Conservation (phyloP, 2,888 invertebrate genomes). For the Thelaira solivaga region DNA sequence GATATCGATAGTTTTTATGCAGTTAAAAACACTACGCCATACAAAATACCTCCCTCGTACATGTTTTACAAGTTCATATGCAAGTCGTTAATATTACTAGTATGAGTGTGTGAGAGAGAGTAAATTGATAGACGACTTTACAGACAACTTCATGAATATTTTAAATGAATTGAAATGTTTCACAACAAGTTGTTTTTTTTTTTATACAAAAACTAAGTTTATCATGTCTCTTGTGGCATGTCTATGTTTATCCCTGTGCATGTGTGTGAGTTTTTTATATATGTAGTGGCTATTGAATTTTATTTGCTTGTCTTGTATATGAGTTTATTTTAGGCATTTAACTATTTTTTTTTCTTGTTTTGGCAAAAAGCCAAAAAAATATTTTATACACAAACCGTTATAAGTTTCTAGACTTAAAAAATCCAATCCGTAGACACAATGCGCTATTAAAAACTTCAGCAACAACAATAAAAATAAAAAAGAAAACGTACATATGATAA, state of each 20-base stretch:
- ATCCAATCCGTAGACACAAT: not conserved
- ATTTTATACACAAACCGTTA: too few species aligned
- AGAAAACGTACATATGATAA: not conserved
- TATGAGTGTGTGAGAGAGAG: too few species aligned
- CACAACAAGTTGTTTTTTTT: not conserved
- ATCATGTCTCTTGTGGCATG: too few species aligned
- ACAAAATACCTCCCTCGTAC: too few species aligned
- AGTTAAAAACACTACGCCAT: too few species aligned
- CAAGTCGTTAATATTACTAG: too few species aligned
- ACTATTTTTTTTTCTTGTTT: not conserved
- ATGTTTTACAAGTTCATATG: too few species aligned
- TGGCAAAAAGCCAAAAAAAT: slow-evolving; percentile 51
- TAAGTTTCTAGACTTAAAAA: not conserved
- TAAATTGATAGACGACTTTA: slow-evolving; percentile 21
- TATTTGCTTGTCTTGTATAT: slow-evolving; percentile 26
- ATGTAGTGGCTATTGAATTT: slow-evolving; percentile 18
- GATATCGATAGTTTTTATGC: too few species aligned
- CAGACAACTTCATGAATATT: slow-evolving; percentile 5
- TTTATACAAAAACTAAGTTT: slow-evolving; percentile 1
- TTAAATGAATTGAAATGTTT: slow-evolving; percentile 27
- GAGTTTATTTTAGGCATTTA: slow-evolving; percentile 42
- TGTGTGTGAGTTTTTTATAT: not conserved
- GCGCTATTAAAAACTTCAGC: not conserved
- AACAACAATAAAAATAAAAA: not conserved
- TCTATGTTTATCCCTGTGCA: not conserved